A percentile compares a stretch with the other conserved stretches of the same genome.
These are phyloP conservation scores for Melanargia galathea DNA, from an alignment of 2,888 invertebrate genomes.

Conservation along the genomic window DNA sequence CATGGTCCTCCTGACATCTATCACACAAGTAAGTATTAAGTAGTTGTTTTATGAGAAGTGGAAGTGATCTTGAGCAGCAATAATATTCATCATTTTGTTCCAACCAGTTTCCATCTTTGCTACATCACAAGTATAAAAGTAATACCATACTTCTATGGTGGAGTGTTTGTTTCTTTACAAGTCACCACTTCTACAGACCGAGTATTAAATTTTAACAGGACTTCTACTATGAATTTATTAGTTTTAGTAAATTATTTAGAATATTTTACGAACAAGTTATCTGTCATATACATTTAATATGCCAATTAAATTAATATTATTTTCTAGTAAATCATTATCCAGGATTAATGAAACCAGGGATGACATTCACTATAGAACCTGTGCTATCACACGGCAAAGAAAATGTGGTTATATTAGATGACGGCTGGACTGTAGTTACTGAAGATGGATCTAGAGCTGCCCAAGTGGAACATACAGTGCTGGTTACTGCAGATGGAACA, in stretches of 20 bases:
- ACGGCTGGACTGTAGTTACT: conserved; percentile 96
- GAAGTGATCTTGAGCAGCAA: neutral
- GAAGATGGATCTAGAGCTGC: conserved; percentile 91
- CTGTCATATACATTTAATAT: too few relatives aligned
- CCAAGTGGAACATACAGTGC: conserved; percentile 95
- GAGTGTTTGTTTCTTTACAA: too few relatives aligned
- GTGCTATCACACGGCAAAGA: conserved; percentile 88
- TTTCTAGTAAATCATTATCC: conserved; percentile 84
- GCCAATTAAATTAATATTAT: too few relatives aligned
- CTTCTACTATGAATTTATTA: too few relatives aligned
- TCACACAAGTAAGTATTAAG: conserved; percentile 86
- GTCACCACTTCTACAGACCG: too few relatives aligned
- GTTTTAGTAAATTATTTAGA: too few relatives aligned
- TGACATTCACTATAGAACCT: conserved; percentile 98
- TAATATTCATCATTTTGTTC: too few relatives aligned
- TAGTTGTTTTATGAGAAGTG: neutral
- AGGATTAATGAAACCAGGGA: conserved; percentile 91
- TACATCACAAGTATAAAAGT: too few relatives aligned
- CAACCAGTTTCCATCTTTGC: too few relatives aligned
- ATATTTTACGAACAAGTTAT: too few relatives aligned
- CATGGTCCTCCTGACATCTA: conserved; percentile 96
- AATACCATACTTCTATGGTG: too few relatives aligned
- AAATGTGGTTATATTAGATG: conserved; percentile 87
- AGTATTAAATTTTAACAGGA: too few relatives aligned
- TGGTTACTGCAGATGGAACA: conserved; percentile 89